Conservation (phyloP, 2,113 vertebrate species). For the Barbus barbus region DNA sequence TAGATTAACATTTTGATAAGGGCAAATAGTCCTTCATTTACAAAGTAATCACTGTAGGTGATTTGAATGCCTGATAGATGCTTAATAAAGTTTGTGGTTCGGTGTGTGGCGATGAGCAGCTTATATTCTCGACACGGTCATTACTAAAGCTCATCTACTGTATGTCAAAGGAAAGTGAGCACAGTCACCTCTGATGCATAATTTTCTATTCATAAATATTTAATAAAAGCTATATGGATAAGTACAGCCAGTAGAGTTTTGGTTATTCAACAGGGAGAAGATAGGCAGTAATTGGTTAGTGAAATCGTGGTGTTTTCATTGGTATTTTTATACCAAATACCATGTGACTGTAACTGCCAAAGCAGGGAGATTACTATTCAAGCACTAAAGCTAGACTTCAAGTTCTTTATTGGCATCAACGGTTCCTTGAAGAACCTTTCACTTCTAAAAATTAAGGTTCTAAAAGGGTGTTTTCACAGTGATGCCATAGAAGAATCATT, state of each 20-base stretch:
- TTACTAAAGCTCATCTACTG: neutral
- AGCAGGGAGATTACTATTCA: neutral
- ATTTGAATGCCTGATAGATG: slow-evolving; percentile 8
- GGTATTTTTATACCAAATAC: neutral
- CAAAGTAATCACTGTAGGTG: slow-evolving; percentile 21
- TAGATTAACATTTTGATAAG: slow-evolving; percentile 39
- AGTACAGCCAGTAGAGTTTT: neutral
- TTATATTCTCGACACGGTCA: neutral
- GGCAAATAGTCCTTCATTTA: slow-evolving; percentile 23
- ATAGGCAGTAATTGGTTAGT: neutral
- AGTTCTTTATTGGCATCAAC: neutral
- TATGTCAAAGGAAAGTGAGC: neutral
- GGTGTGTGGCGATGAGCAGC: neutral
- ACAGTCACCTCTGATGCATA: neutral
- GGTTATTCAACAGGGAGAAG: neutral
- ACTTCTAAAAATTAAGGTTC: no score
- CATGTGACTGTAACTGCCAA: neutral
- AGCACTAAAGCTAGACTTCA: neutral
- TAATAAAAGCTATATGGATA: neutral
- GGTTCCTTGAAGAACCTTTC: neutral
- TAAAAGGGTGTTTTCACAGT: no score
- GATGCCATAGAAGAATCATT: neutral
- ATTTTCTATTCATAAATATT: neutral
- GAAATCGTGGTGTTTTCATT: neutral
- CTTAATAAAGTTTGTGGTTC: slow-evolving; percentile 1